Percentiles rank a stretch among this genome's conserved stretches.
Conservation (phyloP, 2,797 vertebrate genomes). For the Myotis findleyi region DNA sequence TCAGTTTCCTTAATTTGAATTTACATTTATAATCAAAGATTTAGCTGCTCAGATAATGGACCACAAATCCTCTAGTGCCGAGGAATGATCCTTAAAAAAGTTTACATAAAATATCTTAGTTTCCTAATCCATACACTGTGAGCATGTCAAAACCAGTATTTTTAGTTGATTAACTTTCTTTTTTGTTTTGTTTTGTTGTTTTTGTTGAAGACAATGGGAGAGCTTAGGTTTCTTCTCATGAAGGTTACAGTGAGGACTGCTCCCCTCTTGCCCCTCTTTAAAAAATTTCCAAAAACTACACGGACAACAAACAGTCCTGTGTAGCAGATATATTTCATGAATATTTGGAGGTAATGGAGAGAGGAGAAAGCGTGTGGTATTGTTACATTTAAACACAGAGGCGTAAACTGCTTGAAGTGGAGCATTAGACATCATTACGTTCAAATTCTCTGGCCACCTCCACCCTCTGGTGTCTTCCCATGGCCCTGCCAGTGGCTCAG, state of each 20-base stretch:
- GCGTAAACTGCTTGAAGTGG: background rate
- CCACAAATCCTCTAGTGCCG: background rate
- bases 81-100: background rate
- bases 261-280: background rate
- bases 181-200: constrained; percentile 14
- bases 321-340: background rate
- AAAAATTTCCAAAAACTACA: background rate
- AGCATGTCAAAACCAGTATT: background rate
- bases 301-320: background rate
- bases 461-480: background rate
- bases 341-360: background rate
- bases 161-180: background rate
- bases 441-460: background rate
- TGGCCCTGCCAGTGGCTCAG: background rate
- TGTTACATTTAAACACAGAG: background rate
- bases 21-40: background rate
- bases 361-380: background rate
- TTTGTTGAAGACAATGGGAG: background rate
- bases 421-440: background rate
- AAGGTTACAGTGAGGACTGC: background rate
- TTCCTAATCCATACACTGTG: background rate
- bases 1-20: background rate
- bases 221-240: background rate
- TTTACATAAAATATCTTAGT: background rate
- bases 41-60: background rate